Evolutionary conservation across 2,797 vertebrate species (phyloP), one percentile per base, ranked within the genome.

Genomic region (Sphaeramia orbicularis): DNA sequence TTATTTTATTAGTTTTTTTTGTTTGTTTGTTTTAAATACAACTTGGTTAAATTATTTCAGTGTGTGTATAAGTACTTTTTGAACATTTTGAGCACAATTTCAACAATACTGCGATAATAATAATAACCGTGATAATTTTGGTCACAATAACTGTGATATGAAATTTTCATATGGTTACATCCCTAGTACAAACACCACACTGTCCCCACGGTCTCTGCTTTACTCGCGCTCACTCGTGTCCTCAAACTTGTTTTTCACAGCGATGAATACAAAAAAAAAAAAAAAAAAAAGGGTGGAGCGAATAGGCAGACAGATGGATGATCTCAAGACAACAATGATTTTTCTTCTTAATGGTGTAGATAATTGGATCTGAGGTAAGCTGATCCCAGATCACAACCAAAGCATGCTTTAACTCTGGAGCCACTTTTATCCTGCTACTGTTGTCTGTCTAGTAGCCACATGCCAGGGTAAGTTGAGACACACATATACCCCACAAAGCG

Each of bases 361-460:
- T 91, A 83, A 91, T 86, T 88, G 81, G 88, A 90, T 87, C 67
- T 70, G 71, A 56, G 71, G 83, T 80, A 85, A 89, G 74, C 78
- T 78, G 88, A 91, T 89, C 83, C 86, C 43, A 75, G 74, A 80
- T 84, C 85, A 76, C 38, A 76, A 76, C 64, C 48, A 41, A 63
- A 84, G 75, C 38, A 30, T 57, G 73, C 78, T 89, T 89, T 85
- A 88, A 86, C 88, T 83, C 74, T 61, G 85, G 87, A 91, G 91
- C 88, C 88, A 74, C 73, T 80, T 80, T 85, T 76, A 88, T 89
- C 87, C 87, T 32, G 48, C 81, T 80, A 76, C 86, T 85, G 81
- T 79, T 80, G 85, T 82, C 81, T 85, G 83, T 76, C 76, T 83
- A 42, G 47, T 47, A 69, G 60, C 51, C 87, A 83, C 76, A 89